These are phyloP conservation scores for Notamacropus eugenii DNA, from an alignment of 2,797 vertebrate genomes.

Conservation along the genomic window DNA sequence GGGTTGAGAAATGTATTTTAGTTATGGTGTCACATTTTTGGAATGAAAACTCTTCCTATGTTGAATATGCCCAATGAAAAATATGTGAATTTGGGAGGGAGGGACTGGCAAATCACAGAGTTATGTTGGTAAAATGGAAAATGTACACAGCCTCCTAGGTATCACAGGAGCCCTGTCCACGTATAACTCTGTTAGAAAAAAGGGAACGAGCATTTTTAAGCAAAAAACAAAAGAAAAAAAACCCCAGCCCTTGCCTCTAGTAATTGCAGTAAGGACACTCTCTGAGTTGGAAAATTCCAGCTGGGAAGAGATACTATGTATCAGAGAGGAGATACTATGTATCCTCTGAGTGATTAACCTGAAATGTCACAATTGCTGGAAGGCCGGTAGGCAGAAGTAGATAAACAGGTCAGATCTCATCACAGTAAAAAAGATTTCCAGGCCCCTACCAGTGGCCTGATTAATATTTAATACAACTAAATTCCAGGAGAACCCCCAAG, in stretches of 20 bases:
- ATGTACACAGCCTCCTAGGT: not conserved
- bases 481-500: not conserved
- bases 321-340: not conserved
- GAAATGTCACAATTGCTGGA: conserved; percentile 38
- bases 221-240: not conserved
- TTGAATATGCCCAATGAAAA: conserved; percentile 11
- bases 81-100: not conserved
- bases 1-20: conserved; percentile 22
- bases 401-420: conserved; percentile 21
- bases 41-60: conserved; percentile 29
- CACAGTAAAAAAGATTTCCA: conserved; percentile 10
- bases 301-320: conserved; percentile 32
- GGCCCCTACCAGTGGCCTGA: not conserved
- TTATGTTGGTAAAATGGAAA: not conserved
- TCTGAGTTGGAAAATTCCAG: conserved; percentile 12
- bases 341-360: conserved; percentile 30
- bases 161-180: not conserved
- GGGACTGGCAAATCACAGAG: not conserved
- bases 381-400: not conserved
- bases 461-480: conserved; percentile 30
- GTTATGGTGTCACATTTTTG: conserved; percentile 38
- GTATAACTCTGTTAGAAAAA: not conserved
- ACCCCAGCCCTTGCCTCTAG: not conserved
- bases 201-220: not conserved
- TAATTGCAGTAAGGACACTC: not conserved